These are phyloP conservation scores for Halocaridina rubra DNA, from an alignment of 2,888 invertebrate genomes.

Conservation along the genomic window DNA sequence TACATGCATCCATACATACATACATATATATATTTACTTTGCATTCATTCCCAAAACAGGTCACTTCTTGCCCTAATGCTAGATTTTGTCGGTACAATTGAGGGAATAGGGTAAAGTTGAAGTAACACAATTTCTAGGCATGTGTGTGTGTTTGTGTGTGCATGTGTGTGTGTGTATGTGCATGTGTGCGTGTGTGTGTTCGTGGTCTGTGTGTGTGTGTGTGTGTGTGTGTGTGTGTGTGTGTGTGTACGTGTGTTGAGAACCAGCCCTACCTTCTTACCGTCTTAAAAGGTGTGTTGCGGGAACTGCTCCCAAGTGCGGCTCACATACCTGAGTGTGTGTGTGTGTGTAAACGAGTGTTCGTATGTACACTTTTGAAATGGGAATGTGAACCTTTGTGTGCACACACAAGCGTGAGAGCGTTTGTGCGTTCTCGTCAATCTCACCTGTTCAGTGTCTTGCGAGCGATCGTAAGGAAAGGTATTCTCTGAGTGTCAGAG, in stretches of 20 bases:
- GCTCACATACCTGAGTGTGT: conserved; percentile 44
- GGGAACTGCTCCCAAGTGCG: conserved; percentile 35
- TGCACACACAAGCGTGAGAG: neutral
- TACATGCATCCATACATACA: too few relatives aligned
- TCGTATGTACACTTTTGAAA: too few relatives aligned
- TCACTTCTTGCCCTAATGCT: too few relatives aligned
- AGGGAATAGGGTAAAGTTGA: too few relatives aligned
- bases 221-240: neutral
- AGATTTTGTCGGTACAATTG: too few relatives aligned
- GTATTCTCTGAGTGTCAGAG: too few relatives aligned
- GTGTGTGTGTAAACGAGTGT: neutral
- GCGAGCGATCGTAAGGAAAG: neutral
- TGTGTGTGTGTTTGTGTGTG: neutral
- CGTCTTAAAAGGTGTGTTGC: conserved; percentile 58
- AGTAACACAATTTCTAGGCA: too few relatives aligned
- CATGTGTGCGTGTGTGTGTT: neutral
- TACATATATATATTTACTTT: too few relatives aligned
- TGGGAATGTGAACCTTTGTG: neutral
- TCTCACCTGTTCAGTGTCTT: conserved; percentile 34
- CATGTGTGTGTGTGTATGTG: neutral
- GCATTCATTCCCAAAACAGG: too few relatives aligned
- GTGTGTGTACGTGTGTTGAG: neutral
- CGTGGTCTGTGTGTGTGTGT: neutral
- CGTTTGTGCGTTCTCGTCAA: neutral
- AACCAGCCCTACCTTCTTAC: too few relatives aligned